Base-by-base conservation (phyloP, 2,797 vertebrate species). In the Fistularia commersonii region DNA sequence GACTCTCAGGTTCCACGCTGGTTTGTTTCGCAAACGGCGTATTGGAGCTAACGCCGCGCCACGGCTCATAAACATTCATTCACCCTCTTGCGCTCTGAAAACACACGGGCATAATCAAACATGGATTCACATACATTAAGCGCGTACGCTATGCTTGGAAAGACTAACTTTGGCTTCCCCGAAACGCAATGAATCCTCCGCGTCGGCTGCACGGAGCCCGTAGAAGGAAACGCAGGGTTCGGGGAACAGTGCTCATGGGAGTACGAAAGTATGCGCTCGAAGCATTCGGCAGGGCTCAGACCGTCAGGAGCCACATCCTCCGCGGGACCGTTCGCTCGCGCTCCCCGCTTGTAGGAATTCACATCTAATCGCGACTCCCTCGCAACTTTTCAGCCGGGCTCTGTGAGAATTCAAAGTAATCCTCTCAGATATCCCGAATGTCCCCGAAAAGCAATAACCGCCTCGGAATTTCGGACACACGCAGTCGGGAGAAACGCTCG, bases 221-320 rank as follows among this genome's bases (percentile, higher is more conserved):
- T 72, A 79, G 70, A 86, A 83, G 82, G 81, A 85, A 82, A 82
- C 48, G 8, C 62, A 55, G 72, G 58, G 54, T 71, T 80, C 76
- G 64, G 61, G 23, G 51, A 66, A 81, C 67, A 42, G 76, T 49
- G 66, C 84, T 83, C 85, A 63, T 69, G 85, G 84, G 86, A 88
- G 66, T 76, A 73, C 47, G 41, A 84, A 89, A 88, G 74, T 86
- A 88, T 89, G 85, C 72, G 55, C 73, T 75, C 61, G 39, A 51
- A 82, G 75, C 64, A 48, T 79, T 83, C 66, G 48, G 67, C 64
- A 47, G 54, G 67, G 51, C 65, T 80, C 66, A 77, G 76, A 81
- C 70, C 77, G 79, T 66, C 75, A 69, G 72, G 72, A 78, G 72
- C 72, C 75, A 66, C 64, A 62, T 74, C 66, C 73, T 77, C 83